Evolutionary conservation across 2,888 invertebrate genomes (phyloP).

Genomic region (Chloroclystis v-ata): DNA sequence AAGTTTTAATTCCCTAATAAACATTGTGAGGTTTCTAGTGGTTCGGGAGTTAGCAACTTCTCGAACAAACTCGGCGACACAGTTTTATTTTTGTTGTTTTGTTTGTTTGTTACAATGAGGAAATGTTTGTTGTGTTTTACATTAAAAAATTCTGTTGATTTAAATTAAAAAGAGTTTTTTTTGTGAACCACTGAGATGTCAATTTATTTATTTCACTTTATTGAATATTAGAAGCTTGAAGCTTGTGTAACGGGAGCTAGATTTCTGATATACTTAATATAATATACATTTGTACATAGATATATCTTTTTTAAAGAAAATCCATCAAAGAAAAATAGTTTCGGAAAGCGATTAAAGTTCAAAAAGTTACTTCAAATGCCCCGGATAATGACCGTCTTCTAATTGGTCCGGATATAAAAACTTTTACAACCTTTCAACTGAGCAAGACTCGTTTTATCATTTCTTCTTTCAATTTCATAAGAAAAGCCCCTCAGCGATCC

Average conservation of each 20-base stretch:
- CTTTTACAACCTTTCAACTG: background rate
- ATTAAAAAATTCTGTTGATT: background rate
- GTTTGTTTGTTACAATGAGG: conserved; percentile 11
- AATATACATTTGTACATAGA: too few relatives aligned
- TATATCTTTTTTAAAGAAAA: too few relatives aligned
- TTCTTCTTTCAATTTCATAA: background rate
- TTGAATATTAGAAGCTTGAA: too few relatives aligned
- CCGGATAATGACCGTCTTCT: background rate
- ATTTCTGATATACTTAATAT: too few relatives aligned
- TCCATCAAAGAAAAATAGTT: too few relatives aligned
- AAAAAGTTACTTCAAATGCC: background rate
- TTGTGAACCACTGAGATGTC: too few relatives aligned
- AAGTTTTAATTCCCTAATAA: background rate
- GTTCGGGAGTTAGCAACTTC: conserved; percentile 4
- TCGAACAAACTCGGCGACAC: background rate
- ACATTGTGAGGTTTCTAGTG: conserved; percentile 1
- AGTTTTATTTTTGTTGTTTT: conserved; percentile 9
- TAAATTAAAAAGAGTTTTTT: background rate
- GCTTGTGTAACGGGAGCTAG: too few relatives aligned
- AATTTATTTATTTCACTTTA: too few relatives aligned
- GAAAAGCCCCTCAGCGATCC: background rate
- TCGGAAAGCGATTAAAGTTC: too few relatives aligned
- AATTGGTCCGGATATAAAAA: background rate
- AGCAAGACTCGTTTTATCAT: background rate
- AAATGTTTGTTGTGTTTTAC: conserved; percentile 5